Evolutionary conservation across 1,140 invertebrate species (phyloP).

Genomic region (Pseudomyrmex gracilis): DNA sequence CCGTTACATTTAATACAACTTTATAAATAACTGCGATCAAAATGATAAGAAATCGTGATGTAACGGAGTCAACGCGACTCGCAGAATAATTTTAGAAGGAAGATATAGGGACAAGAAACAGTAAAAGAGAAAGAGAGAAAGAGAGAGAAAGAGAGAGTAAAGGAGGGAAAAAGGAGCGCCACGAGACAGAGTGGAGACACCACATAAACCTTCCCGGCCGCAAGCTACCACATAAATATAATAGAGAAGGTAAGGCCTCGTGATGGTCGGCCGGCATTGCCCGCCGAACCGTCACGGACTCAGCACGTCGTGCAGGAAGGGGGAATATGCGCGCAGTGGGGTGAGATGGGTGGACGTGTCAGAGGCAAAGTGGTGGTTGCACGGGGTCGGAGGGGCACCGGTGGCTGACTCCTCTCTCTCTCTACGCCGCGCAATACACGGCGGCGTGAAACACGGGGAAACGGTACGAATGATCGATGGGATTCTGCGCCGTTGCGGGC

Average conservation of each 20-base stretch:
- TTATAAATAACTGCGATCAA: slow-evolving; percentile 8
- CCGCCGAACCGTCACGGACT: slow-evolving; percentile 82
- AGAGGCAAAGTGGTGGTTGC: slow-evolving; percentile 67
- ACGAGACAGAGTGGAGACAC: slow-evolving; percentile 73
- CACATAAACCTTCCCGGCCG: slow-evolving; percentile 82
- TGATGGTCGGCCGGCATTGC: slow-evolving; percentile 84
- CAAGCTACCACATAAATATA: slow-evolving; percentile 85
- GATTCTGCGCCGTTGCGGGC: slow-evolving; percentile 84
- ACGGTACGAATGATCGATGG: slow-evolving; percentile 85
- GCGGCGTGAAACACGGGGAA: slow-evolving; percentile 82
- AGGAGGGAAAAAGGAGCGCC: slow-evolving; percentile 61
- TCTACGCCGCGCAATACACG: slow-evolving; percentile 80
- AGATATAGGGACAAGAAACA: background rate
- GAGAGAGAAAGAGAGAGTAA: background rate
- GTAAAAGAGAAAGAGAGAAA: background rate
- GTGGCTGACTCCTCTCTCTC: slow-evolving; percentile 67
- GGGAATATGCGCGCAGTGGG: slow-evolving; percentile 75
- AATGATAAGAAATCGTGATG: slow-evolving; percentile 4
- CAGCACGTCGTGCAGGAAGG: slow-evolving; percentile 72
- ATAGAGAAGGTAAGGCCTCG: slow-evolving; percentile 83
- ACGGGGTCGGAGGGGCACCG: slow-evolving; percentile 57
- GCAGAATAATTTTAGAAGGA: slow-evolving; percentile 5
- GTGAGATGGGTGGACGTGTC: slow-evolving; percentile 72
- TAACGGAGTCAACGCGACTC: background rate
- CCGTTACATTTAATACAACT: background rate